Conservation (phyloP, 2,888 invertebrate genomes). For the Nemapogon koenigi region DNA sequence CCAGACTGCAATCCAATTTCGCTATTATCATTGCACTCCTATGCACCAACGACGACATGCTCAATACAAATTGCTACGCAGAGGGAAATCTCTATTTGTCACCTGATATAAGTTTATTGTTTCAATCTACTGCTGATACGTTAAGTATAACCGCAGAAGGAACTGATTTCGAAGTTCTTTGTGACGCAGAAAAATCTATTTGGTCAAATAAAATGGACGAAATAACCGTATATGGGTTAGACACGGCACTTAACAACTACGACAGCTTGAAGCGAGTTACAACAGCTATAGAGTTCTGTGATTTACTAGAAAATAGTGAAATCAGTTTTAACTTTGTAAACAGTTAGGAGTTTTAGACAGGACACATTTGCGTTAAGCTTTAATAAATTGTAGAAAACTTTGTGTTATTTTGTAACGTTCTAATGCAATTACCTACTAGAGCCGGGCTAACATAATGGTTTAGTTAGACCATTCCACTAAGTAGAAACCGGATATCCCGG, state of each 20-base stretch:
- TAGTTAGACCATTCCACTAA: too few relatives aligned
- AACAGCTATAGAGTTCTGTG: conserved; percentile 30
- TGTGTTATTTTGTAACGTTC: too few relatives aligned
- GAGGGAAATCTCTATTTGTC: conserved; percentile 33
- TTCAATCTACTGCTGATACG: conserved; percentile 27
- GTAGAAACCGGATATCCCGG: too few relatives aligned
- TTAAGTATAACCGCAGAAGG: conserved; percentile 28
- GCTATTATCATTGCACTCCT: conserved; percentile 37
- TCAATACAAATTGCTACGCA: conserved; percentile 23
- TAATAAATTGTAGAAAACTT: too few relatives aligned
- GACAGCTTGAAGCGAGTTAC: conserved; percentile 31
- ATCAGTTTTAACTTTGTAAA: conserved; percentile 19
- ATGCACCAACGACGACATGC: conserved; percentile 22
- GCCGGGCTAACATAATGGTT: too few relatives aligned
- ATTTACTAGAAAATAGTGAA: conserved; percentile 20
- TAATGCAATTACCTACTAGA: too few relatives aligned
- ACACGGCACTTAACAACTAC: conserved; percentile 40
- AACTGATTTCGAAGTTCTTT: conserved; percentile 27
- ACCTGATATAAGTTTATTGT: conserved; percentile 26
- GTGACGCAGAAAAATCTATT: conserved; percentile 20
- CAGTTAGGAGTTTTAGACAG: too few relatives aligned
- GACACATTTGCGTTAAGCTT: too few relatives aligned
- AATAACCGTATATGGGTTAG: conserved; percentile 41
- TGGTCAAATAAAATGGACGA: conserved; percentile 28
- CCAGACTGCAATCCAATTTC: conserved; percentile 30